Base-by-base conservation (phyloP, 2,888 invertebrate species). In the Cistogaster globosa region DNA sequence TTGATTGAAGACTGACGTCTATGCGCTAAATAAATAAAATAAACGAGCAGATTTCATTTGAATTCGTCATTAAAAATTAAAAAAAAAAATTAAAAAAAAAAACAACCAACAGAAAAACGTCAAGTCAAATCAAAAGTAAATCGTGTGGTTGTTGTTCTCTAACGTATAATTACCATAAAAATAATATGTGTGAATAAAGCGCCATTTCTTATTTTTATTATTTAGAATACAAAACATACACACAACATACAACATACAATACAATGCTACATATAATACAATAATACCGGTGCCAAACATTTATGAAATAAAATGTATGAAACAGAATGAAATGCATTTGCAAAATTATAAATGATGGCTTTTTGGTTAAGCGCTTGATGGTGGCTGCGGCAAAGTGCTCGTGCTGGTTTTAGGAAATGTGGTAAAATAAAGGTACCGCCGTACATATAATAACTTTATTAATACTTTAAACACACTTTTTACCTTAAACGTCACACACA, bases 371-470 rank as follows among this genome's bases (percentile, higher is more conserved):
- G 74, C 60, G 68, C 51, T 53, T 74, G 58, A 51, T 71, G 62
- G 68, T 62, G 53, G 69, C 78, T 57, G 69, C 22, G 20, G 53
- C 60, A 68, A 53, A 74, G 20, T 67, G 42, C 58, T 72, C 58
- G 72, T 53, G 58, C 20, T 58, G 60, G 55, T 60, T 68, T 68
- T 36, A 20, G 68, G 74, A 75, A 68, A 42, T 75, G 74, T 67
- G 7, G 63, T 32, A 57, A 20, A 58, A 42, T 12, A 60, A 76
- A 75, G 75, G 69, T 77, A 71, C 57, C 63, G 67, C 83, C 80
- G 76, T 71, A 7, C 42, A 7, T 42, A 86, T 86, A 86, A 86
- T 86, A 81, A 84, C 86, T 86, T 82, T 86, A 86, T 86, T 86
- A 84, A 76, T 80, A 78, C 63, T 53, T 51, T 74, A 67, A 58